Evolutionary conservation across 2,113 vertebrate species (phyloP).

Genomic region (Scophthalmus maximus): DNA sequence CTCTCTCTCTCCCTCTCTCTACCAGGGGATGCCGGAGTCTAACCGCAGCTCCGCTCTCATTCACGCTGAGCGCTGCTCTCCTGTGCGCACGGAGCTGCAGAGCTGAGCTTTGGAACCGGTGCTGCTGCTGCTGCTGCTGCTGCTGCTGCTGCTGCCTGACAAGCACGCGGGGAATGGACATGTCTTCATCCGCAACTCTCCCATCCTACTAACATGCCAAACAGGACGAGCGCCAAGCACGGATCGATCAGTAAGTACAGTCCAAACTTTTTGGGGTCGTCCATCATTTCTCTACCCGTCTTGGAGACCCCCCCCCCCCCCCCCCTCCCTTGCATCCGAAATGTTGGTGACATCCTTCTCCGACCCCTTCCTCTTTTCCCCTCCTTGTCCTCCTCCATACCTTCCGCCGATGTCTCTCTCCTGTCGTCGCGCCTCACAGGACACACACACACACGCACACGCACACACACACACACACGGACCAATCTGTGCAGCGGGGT

Average conservation of each 20-base stretch:
- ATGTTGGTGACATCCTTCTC: constrained; percentile 45
- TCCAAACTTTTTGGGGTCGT: constrained; percentile 59
- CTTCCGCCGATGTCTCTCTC: neutral
- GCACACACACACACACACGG: constrained; percentile 26
- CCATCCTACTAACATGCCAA: constrained; percentile 67
- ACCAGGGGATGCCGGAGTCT: constrained; percentile 76
- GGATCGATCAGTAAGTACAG: constrained; percentile 74
- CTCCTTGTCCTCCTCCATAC: constrained; percentile 4
- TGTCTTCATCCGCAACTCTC: constrained; percentile 63
- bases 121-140: constrained; percentile 42
- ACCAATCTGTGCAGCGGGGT: constrained; percentile 9
- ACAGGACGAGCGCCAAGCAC: constrained; percentile 60
- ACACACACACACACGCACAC: too few species aligned
- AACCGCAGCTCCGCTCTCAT: constrained; percentile 85
- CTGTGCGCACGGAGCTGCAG: constrained; percentile 71
- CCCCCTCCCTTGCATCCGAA: neutral
- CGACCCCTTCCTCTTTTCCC: neutral
- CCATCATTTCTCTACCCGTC: constrained; percentile 10
- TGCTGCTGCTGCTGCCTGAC: constrained; percentile 23
- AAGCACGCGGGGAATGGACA: constrained; percentile 58
- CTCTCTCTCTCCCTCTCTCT: constrained; percentile 75
- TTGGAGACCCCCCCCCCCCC: neutral
- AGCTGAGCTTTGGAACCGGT: constrained; percentile 67
- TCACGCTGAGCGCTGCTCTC: constrained; percentile 86
- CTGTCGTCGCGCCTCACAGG: too few species aligned